phyloP scores from a whole-genome alignment of 2,888 invertebrate genomes.

The Oxystoma pomonae region DNA sequence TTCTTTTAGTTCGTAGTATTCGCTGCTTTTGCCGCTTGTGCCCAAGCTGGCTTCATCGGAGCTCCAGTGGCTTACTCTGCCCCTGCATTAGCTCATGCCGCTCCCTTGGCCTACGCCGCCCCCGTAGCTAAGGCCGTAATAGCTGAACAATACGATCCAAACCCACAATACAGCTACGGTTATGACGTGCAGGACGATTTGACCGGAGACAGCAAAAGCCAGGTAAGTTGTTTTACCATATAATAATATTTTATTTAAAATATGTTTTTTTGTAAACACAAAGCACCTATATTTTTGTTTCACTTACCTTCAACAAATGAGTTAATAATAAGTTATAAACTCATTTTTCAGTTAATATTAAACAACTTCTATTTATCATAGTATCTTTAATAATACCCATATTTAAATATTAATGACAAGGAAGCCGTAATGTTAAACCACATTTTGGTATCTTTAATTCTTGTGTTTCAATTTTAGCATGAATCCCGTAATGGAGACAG shows the following conservation, averaged over 20 bases:
- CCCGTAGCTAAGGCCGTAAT: conserved; percentile 13
- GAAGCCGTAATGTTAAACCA: no score
- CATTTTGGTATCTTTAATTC: no score
- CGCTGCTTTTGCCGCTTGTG: conserved; percentile 13
- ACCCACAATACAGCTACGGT: conserved; percentile 55
- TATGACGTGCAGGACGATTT: conserved; percentile 56
- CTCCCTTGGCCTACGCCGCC: conserved; percentile 14
- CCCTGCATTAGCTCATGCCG: conserved; percentile 30
- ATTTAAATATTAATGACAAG: neutral
- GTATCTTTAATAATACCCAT: neutral
- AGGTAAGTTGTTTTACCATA: conserved; percentile 42
- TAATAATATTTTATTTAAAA: conserved; percentile 12
- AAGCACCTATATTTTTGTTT: no score
- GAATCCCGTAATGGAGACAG: conserved; percentile 40
- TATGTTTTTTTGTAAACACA: no score
- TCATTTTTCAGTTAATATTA: neutral
- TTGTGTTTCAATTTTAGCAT: neutral
- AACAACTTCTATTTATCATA: no score
- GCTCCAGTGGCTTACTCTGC: conserved; percentile 24
- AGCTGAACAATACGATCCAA: conserved; percentile 37
- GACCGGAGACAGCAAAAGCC: conserved; percentile 57
- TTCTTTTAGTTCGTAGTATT: conserved; percentile 12
- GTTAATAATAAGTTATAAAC: neutral
- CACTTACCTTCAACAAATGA: no score
- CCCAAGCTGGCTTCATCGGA: conserved; percentile 13